Base-by-base conservation (phyloP, 2,113 vertebrate genomes). In the Oreochromis spilurus region DNA sequence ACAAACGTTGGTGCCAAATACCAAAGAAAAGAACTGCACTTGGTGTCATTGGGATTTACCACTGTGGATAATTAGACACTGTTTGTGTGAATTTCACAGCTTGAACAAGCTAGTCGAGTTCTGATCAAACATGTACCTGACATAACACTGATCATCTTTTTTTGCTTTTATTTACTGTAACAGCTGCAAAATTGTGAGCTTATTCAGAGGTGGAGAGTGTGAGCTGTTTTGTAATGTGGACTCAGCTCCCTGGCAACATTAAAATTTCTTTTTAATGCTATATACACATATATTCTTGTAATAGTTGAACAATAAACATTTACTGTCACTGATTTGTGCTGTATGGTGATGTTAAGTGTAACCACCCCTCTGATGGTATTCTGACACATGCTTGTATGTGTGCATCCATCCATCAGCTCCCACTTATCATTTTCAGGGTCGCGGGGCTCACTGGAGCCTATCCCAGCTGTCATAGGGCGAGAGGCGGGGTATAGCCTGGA, bases 391-490 rank as follows among this genome's bases (percentile, higher is more conserved):
- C 24, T 24, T 24, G 24, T 24, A 24, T 24, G 24, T 24, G 24
- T 24, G 24, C 45, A 48, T 52, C 53, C 53, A 54, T 54, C 53
- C 53, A 55, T 55, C 53, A 13, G 24, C 11, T 55, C 13, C 53
- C 53, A 24, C 53, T 55, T 55, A 0, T 55, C 53, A 6, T 55
- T 55, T 55, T 55, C 53, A 55, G 53, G 53, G 21, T 55, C 21
- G 11, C 10, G 10, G 31, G 53, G 53, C 10, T 54, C 53, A 54
- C 53, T 54, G 53, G 53, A 4, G 1, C 53, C 53, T 54, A 54
- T 54, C 53, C n/a, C 53, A 54, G 53, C 0, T 0, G n/a, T 55
- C 53, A 0, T 54, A 21, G 52, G 52, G 10, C 5, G 9, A 53
- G 52, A 53, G 52, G 52, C n/a, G 9, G 52, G 9, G 3, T 9